Conservation (phyloP, 1,140 invertebrate species). For the Hirudo medicinalis region DNA sequence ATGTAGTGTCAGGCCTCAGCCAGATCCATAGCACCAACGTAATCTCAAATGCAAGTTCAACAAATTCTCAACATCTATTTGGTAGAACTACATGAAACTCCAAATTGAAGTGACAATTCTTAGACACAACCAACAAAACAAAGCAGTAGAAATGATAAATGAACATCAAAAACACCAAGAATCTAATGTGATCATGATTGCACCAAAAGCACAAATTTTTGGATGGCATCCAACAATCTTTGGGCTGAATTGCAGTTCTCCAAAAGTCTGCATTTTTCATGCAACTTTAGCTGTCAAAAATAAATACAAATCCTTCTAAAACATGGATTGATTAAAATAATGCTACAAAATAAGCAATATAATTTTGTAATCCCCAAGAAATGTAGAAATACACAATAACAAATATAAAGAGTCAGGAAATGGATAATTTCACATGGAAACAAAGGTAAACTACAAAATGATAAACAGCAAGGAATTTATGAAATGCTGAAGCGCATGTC, state of each 20-base stretch:
- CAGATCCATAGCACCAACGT: no score
- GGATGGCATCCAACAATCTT: slow-evolving; percentile 2
- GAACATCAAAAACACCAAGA: not conserved
- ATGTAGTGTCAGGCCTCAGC: no score
- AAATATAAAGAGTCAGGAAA: not conserved
- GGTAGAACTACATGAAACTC: no score
- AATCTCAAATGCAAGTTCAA: no score
- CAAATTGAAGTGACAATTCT: no score
- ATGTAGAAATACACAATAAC: no score
- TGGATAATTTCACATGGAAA: not conserved
- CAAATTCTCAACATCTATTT: no score
- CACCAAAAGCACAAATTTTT: not conserved
- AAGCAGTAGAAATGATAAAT: not conserved
- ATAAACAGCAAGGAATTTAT: not conserved
- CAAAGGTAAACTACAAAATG: not conserved
- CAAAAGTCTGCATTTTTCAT: slow-evolving; percentile 1
- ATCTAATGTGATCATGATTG: slow-evolving; percentile 1
- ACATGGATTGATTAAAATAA: not conserved
- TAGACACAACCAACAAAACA: not conserved
- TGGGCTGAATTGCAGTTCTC: slow-evolving; percentile 5
- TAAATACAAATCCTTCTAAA: not conserved
- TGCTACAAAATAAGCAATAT: not conserved
- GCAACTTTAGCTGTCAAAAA: not conserved
- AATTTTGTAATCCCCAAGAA: no score
- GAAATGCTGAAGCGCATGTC: no score